Conservation (phyloP, 2,888 invertebrate species). For the Himalopsyche tibetana region DNA sequence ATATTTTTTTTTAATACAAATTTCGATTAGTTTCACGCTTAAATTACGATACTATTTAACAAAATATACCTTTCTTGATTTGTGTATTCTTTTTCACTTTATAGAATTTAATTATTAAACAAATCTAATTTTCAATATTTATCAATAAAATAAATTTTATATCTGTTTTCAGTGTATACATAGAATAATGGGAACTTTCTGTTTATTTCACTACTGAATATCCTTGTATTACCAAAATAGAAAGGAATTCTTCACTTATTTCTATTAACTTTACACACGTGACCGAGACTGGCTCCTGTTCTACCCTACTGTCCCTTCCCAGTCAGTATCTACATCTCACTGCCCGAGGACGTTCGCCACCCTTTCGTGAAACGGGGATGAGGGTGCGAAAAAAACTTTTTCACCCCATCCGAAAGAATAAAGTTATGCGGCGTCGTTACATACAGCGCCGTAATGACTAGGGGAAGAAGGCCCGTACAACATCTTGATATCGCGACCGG, state of each 20-base stretch:
- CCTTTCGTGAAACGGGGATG: slow-evolving; percentile 41
- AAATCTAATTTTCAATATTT: no score
- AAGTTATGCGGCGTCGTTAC: slow-evolving; percentile 65
- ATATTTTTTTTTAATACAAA: no score
- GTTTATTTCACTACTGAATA: not conserved
- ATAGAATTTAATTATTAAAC: no score
- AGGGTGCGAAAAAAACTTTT: slow-evolving; percentile 64
- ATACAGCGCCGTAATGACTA: slow-evolving; percentile 63
- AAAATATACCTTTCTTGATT: no score
- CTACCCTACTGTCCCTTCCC: not conserved
- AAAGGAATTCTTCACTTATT: not conserved
- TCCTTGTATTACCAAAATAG: not conserved
- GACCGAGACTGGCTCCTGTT: not conserved
- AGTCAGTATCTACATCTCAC: slow-evolving; percentile 12
- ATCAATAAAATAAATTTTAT: no score
- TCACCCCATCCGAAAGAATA: slow-evolving; percentile 57
- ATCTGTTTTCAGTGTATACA: no score
- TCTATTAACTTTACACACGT: slow-evolving; percentile 22
- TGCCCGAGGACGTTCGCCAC: slow-evolving; percentile 33
- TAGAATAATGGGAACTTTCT: no score
- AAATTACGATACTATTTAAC: no score
- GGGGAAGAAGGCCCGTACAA: slow-evolving; percentile 46
- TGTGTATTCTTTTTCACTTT: no score
- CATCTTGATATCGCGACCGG: slow-evolving; percentile 57
- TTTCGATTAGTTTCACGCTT: no score